Evolutionary conservation across 1,140 invertebrate species (phyloP).

Genomic region (Tetragonula clypearis): DNA sequence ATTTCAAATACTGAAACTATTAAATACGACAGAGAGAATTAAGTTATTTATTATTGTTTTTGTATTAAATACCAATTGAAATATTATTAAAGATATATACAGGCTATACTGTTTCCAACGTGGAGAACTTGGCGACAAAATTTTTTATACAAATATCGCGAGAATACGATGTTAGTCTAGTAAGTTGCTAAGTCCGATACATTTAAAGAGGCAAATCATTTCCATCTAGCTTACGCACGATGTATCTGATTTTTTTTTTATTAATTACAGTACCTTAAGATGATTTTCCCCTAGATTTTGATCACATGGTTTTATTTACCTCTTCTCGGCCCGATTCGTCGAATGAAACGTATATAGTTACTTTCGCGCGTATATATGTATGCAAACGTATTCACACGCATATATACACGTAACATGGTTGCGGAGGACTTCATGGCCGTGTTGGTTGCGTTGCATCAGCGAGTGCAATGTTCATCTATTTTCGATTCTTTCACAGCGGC

Average conservation of each 20-base stretch:
- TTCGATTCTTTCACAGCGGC: conserved; percentile 20
- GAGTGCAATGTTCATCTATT: conserved; percentile 46
- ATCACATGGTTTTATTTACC: no score
- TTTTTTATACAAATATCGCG: no score
- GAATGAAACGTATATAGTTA: conserved; percentile 17
- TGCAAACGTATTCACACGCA: no score
- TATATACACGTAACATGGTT: neutral
- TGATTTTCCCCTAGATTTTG: no score
- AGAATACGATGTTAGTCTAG: no score
- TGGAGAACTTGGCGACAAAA: neutral
- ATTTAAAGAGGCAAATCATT: neutral
- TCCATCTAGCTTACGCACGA: no score
- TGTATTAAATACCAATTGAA: neutral
- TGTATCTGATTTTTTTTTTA: neutral
- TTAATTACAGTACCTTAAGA: no score
- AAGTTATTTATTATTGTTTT: neutral
- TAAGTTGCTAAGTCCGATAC: neutral
- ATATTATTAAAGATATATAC: neutral
- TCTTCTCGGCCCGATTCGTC: neutral
- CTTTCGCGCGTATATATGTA: neutral
- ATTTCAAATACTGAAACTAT: no score
- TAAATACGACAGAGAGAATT: no score
- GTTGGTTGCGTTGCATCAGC: conserved; percentile 47
- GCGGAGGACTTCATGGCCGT: conserved; percentile 39
- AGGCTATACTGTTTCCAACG: neutral